These are phyloP conservation scores for Epicauta chinensis DNA, from an alignment of 1,140 invertebrate genomes.

Conservation along the genomic window DNA sequence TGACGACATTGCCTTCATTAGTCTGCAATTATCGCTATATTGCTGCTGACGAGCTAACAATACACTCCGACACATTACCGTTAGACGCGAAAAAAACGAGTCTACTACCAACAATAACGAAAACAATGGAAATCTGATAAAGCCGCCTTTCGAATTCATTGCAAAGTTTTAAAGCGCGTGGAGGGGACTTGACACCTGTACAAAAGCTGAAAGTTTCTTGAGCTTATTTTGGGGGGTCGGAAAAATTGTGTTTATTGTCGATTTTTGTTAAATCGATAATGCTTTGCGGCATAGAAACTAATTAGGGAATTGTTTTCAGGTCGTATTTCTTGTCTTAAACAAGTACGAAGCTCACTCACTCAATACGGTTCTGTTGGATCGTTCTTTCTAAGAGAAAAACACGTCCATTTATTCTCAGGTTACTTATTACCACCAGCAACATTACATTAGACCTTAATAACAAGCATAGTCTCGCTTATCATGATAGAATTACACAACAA, in stretches of 20 bases:
- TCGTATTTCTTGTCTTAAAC: not conserved
- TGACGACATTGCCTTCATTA: slow-evolving; percentile 3
- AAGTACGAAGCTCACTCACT: slow-evolving; percentile 3
- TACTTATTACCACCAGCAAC: slow-evolving; percentile 16
- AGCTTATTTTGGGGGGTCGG: no score
- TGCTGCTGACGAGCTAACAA: no score
- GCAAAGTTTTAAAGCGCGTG: no score
- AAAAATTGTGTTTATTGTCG: no score
- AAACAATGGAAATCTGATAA: no score
- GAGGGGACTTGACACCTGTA: no score
- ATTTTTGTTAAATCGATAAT: no score
- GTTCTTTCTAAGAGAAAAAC: slow-evolving; percentile 12
- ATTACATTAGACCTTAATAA: slow-evolving; percentile 17
- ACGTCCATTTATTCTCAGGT: slow-evolving; percentile 20
- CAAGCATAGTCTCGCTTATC: slow-evolving; percentile 17
- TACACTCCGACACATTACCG: no score
- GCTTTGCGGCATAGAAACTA: not conserved
- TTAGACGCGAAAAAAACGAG: no score
- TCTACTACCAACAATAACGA: no score
- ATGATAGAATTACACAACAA: slow-evolving; percentile 11
- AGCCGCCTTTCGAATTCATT: no score
- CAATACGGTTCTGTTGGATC: slow-evolving; percentile 1
- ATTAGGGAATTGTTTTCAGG: slow-evolving; percentile 8
- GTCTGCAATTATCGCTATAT: slow-evolving; percentile 5
- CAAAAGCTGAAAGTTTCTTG: no score